These are phyloP conservation scores for Linnaemya vulpina DNA, from an alignment of 2,888 invertebrate species.

Conservation along the genomic window DNA sequence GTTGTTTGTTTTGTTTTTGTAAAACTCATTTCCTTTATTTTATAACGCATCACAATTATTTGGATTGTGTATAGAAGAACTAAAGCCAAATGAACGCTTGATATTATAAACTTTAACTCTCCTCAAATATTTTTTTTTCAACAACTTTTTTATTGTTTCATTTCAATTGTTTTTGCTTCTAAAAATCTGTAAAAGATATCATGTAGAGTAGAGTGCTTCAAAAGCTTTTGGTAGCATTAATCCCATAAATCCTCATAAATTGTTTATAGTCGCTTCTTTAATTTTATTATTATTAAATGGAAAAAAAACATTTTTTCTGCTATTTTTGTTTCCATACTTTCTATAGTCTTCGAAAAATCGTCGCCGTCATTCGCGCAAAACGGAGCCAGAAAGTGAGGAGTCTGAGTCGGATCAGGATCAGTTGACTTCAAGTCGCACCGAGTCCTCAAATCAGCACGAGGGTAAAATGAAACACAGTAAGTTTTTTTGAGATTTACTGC, in stretches of 20 bases:
- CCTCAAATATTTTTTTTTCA: slow-evolving; percentile 53
- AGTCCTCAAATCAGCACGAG: slow-evolving; percentile 89
- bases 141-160: slow-evolving; percentile 5
- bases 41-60: slow-evolving; percentile 16
- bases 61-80: slow-evolving; percentile 52
- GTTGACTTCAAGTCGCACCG: slow-evolving; percentile 88
- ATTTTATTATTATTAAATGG: background rate
- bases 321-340: slow-evolving; percentile 70
- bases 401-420: slow-evolving; percentile 90
- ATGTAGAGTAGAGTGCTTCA: slow-evolving; percentile 56
- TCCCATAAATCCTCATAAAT: slow-evolving; percentile 68
- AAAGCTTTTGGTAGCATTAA: slow-evolving; percentile 65
- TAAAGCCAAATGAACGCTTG: slow-evolving; percentile 74
- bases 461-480: slow-evolving; percentile 89
- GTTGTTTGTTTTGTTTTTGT: background rate
- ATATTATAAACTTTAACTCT: slow-evolving; percentile 69
- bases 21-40: slow-evolving; percentile 1
- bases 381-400: slow-evolving; percentile 88
- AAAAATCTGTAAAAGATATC: slow-evolving; percentile 2
- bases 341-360: slow-evolving; percentile 85
- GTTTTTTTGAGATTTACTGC: no score
- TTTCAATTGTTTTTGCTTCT: slow-evolving; percentile 1
- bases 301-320: slow-evolving; percentile 24
- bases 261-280: background rate
- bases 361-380: slow-evolving; percentile 86